A percentile compares a stretch with the other conserved stretches of the same genome.
These are phyloP conservation scores for Hystrix brachyura DNA, from an alignment of 2,113 vertebrate species.

Conservation along the genomic window DNA sequence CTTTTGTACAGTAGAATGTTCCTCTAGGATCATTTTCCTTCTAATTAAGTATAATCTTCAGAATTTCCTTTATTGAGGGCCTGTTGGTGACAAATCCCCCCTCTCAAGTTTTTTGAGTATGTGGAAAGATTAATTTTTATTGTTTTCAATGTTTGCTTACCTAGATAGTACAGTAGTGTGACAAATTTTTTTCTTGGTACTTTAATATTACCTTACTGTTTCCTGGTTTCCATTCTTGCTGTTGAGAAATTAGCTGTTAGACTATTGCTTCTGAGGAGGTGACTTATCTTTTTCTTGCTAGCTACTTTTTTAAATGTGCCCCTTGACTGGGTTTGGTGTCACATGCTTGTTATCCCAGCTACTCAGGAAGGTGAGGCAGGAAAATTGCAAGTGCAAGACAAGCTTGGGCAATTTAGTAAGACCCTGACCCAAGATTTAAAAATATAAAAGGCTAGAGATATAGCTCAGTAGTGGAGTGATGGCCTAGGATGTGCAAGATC, in stretches of 20 bases:
- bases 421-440: background rate
- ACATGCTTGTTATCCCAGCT: too few species aligned
- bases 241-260: background rate
- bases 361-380: too few species aligned
- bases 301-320: background rate
- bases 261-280: background rate
- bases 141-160: background rate
- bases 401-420: too few species aligned
- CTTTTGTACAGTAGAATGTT: background rate
- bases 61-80: background rate
- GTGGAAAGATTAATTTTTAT: background rate
- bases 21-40: background rate
- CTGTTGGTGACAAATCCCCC: background rate
- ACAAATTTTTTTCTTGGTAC: background rate
- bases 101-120: background rate
- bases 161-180: background rate
- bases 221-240: background rate
- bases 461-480: too few species aligned
- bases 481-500: too few species aligned
- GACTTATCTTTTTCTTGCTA: background rate
- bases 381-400: too few species aligned
- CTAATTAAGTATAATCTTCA: background rate
- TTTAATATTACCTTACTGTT: background rate
- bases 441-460: background rate
- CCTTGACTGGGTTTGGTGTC: background rate